Evolutionary conservation across 2,888 invertebrate species (phyloP), one percentile per base, ranked within the genome.

Genomic region (Ophion ellenae): DNA sequence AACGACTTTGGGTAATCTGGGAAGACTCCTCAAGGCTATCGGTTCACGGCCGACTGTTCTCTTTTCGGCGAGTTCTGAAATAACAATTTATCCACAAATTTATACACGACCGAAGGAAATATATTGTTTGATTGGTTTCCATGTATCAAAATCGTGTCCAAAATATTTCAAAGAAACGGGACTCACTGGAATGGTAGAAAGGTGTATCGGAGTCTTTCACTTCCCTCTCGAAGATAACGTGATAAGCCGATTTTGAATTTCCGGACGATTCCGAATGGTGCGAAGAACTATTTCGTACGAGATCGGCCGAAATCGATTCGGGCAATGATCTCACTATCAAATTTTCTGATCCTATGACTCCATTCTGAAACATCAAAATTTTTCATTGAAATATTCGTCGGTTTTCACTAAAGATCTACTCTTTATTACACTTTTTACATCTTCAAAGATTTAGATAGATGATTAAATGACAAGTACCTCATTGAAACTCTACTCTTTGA

Each of bases 181-280:
- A 64, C 75, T 63, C n/a, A 32, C 32, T 32, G 32, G 32, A 32
- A 32, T 32, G 32, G 32, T 32, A 32, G 32, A 32, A 32, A 32
- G 17, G 24, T 80, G 24, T 24, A 10, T 80, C 24, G 3, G 32
- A 4, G 32, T 32, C 32, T 4, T 17, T 57, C 20, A 2, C 53
- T 6, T 80, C 24, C 7, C 24, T 59, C 45, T 80, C 73, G 57
- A 53, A 80, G 17, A 80, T 57, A 6, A 80, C 64, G 64, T 80
- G 80, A 71, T 73, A 66, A 28, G 71, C 64, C 32, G 80, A 73
- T 40, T n/a, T 80, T 6, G 10, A 7, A 17, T 10, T 28, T 69
- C 45, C 47, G 14, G 32, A 63, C 3, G n/a, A 9, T 75, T 32
- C 53, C 10, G 53, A 36, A 47, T 63, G 4, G 3, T 36, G 5